phyloP scores from a whole-genome alignment of 2,888 invertebrate species.

The Sphaeridia pumilis region DNA sequence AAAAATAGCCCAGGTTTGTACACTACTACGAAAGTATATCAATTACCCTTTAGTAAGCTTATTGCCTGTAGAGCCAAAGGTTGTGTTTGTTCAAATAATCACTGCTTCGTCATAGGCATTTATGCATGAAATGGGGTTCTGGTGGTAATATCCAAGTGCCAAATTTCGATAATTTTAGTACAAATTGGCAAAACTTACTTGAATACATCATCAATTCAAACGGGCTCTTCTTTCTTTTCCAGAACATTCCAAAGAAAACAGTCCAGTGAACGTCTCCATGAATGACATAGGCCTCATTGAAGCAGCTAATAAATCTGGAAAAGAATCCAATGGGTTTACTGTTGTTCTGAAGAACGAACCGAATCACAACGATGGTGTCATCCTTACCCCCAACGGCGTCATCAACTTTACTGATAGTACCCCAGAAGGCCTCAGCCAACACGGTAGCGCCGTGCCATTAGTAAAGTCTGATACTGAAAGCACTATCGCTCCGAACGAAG shows the following conservation, averaged over 20 bases:
- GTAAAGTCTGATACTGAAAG: slow-evolving; percentile 34
- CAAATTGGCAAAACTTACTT: no score
- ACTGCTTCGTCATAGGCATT: no score
- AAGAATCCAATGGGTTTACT: slow-evolving; percentile 7
- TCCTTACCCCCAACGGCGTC: slow-evolving; percentile 14
- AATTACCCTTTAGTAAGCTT: no score
- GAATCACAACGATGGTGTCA: slow-evolving; percentile 19
- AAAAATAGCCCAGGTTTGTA: slow-evolving; percentile 18
- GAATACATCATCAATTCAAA: no score
- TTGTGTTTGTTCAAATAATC: no score
- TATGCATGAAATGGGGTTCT: no score
- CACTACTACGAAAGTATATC: no score
- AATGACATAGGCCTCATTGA: slow-evolving; percentile 12
- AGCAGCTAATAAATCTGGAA: slow-evolving; percentile 6
- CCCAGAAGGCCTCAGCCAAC: slow-evolving; percentile 40
- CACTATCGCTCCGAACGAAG: neutral
- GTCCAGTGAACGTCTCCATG: slow-evolving; percentile 22
- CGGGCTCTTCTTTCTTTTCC: neutral
- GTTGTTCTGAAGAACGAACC: slow-evolving; percentile 12
- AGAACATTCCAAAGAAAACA: slow-evolving; percentile 20
- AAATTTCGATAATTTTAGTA: no score
- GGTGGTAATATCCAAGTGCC: no score
- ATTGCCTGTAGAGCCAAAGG: no score
- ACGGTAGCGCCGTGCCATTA: slow-evolving; percentile 43
- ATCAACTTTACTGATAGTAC: slow-evolving; percentile 20